phyloP scores from a whole-genome alignment of 2,113 vertebrate species.

The Anser cygnoides region DNA sequence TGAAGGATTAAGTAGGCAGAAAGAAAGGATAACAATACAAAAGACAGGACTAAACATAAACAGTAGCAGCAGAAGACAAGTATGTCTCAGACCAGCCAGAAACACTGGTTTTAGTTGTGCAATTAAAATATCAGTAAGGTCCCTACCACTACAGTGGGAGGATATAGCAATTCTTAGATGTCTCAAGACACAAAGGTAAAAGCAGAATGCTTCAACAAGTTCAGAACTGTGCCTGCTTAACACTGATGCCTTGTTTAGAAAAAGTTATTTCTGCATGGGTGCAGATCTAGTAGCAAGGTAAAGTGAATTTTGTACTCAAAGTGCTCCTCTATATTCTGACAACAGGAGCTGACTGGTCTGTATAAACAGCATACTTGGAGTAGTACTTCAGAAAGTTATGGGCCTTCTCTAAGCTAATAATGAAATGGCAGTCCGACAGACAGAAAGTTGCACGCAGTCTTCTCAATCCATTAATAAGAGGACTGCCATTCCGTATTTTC shows the following conservation, averaged over 20 bases:
- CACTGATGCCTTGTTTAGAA: neutral
- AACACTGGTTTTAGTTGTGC: neutral
- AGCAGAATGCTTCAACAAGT: neutral
- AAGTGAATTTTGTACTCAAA: neutral
- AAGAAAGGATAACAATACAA: neutral
- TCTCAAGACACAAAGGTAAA: neutral
- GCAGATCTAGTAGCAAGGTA: neutral
- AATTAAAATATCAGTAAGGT: neutral
- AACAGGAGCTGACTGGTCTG: neutral
- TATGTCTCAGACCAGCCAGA: neutral
- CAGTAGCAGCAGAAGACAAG: neutral
- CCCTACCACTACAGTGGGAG: neutral
- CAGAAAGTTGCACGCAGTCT: neutral
- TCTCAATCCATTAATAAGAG: neutral
- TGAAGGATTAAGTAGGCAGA: neutral
- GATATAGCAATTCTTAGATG: neutral
- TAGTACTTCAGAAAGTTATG: neutral
- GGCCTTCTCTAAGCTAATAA: neutral
- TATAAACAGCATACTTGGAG: neutral
- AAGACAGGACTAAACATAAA: neutral
- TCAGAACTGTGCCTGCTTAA: neutral
- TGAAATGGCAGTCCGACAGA: neutral
- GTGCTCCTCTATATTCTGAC: fast-evolving
- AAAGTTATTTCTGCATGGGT: neutral
- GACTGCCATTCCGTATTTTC: neutral